Evolutionary conservation across 2,797 vertebrate species (phyloP).

Genomic region (Siniperca obscura): DNA sequence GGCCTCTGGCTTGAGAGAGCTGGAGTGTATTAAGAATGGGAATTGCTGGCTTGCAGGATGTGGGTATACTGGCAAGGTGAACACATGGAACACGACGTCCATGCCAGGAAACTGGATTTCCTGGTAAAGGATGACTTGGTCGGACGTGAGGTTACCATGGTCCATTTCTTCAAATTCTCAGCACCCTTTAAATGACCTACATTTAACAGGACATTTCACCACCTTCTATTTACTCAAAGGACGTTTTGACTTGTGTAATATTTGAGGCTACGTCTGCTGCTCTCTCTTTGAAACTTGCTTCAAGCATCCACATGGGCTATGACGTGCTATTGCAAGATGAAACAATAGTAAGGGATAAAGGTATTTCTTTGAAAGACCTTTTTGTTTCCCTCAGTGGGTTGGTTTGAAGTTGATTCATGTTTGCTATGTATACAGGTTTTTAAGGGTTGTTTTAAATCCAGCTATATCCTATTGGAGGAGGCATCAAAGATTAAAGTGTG

Average conservation of each 20-base stretch:
- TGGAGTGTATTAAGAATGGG: constrained; percentile 62
- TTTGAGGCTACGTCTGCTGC: constrained; percentile 30
- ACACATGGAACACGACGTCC: constrained; percentile 67
- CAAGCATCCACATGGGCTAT: constrained; percentile 51
- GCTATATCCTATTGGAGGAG: constrained; percentile 79
- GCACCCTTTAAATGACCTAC: constrained; percentile 56
- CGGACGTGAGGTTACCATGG: constrained; percentile 71
- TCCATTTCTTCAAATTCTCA: constrained; percentile 53
- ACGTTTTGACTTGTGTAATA: constrained; percentile 33
- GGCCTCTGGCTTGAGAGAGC: constrained; percentile 61
- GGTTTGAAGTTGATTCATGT: constrained; percentile 82
- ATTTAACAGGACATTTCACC: constrained; percentile 45
- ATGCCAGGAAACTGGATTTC: constrained; percentile 80
- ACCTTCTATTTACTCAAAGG: constrained; percentile 45
- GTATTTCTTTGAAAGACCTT: constrained; percentile 78
- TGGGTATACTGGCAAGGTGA: constrained; percentile 75
- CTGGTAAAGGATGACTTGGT: constrained; percentile 73
- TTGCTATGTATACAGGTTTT: constrained; percentile 80
- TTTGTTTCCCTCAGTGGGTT: constrained; percentile 72
- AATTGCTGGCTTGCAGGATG: constrained; percentile 68
- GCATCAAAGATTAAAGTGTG: constrained; percentile 81
- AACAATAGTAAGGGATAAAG: constrained; percentile 78
- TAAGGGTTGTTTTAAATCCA: constrained; percentile 81
- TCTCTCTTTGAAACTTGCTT: constrained; percentile 67
- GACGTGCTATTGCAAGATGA: constrained; percentile 73